Evolutionary conservation across 2,797 vertebrate genomes (phyloP), one percentile per base, ranked within the genome.

Genomic region (Onychomys arenicola): DNA sequence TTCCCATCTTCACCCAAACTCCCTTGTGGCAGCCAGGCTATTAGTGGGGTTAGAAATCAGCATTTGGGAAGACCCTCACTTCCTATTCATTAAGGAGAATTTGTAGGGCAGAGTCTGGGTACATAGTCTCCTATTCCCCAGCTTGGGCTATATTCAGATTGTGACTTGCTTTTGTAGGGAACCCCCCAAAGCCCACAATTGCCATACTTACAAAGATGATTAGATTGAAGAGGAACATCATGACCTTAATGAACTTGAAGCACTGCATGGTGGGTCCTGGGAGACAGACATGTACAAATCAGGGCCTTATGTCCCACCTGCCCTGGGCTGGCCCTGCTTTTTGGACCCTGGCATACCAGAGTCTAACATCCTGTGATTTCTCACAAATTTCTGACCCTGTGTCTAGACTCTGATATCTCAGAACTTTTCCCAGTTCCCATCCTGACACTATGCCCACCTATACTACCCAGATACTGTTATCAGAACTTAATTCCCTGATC

Each of bases 191-290:
- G 13, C 82, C 80, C 76, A 69, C 55, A 89, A 40, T 6, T 23
- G 57, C 9, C 32, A 25, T 96, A 99, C 99, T 99, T 98, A 99
- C 99, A 73, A 99, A 99, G 97, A 99, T 99, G 90, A 99, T 95
- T 93, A 99, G 97, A 98, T 99, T 99, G 99, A 99, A 99, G 91
- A 99, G 89, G 97, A 99, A 61, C 99, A 99, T 99, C 98, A 99
- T 98, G 80, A 99, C 96, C 98, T 99, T 99, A 98, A 99, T 96
- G 92, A 99, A 99, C 83, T 98, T 98, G 98, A 99, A 99, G 98
- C 98, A 99, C 93, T 99, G 98, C 99, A 99, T 99, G 98, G 98
- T 99, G 97, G 98, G 87, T 89, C 97, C 98, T 99, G 96, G 17
- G 63, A 95, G 78, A 91, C 65, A 96, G 80, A 97, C 46, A 65